Percentiles rank a stretch among this genome's conserved stretches.
These are phyloP conservation scores for Pluvialis apricaria DNA, from an alignment of 2,113 vertebrate species.

Conservation along the genomic window DNA sequence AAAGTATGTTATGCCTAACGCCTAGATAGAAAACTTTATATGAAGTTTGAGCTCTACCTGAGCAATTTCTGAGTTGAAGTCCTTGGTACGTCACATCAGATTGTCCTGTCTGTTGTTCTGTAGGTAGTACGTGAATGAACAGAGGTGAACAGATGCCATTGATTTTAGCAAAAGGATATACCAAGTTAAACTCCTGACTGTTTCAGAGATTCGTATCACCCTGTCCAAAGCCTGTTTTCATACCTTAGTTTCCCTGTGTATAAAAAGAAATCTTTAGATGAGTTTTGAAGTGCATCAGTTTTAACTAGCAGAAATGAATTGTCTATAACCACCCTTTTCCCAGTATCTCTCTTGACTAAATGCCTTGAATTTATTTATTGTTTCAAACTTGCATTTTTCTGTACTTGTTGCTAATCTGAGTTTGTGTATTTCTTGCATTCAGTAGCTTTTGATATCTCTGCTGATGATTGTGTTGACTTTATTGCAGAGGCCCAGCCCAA, in stretches of 20 bases:
- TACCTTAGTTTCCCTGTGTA: background rate
- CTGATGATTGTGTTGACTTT: background rate
- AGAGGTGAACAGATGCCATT: background rate
- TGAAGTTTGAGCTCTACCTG: background rate
- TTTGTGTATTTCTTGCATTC: background rate
- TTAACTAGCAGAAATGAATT: background rate
- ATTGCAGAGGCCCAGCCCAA: conserved; percentile 85
- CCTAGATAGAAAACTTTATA: background rate
- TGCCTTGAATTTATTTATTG: background rate
- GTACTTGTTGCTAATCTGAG: background rate
- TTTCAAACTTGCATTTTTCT: background rate
- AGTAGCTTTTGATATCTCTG: background rate
- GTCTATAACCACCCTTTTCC: background rate
- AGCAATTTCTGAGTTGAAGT: background rate
- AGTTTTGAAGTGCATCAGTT: background rate
- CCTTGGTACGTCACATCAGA: background rate
- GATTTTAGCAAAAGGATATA: background rate
- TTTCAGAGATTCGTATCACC: background rate
- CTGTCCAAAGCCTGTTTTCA: background rate
- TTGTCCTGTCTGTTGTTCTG: background rate
- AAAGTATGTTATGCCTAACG: background rate
- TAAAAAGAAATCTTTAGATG: background rate
- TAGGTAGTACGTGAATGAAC: background rate
- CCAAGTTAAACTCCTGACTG: background rate
- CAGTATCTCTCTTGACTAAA: background rate